phyloP scores from a whole-genome alignment of 2,797 vertebrate genomes.

The Eulemur mongoz region DNA sequence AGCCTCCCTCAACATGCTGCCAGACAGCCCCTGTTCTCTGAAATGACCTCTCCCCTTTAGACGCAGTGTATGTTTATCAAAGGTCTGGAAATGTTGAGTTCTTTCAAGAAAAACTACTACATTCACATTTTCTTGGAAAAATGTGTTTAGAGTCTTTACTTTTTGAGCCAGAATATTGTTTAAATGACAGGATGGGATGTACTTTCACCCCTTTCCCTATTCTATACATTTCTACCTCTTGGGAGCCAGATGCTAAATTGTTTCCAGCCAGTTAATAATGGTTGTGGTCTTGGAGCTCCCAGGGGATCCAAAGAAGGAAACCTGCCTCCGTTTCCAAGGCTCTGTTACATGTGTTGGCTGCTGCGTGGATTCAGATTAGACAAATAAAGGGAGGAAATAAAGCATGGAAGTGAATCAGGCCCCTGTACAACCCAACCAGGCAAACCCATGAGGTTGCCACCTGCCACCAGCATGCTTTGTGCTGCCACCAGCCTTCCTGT shows the following conservation, averaged over 20 bases:
- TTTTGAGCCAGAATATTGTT: conserved; percentile 51
- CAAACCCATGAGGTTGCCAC: neutral
- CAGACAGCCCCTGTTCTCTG: neutral
- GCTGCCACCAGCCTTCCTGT: neutral
- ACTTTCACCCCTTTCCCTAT: neutral
- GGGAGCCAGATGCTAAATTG: conserved; percentile 55
- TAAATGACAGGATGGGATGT: conserved; percentile 12
- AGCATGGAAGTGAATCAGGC: conserved; percentile 7
- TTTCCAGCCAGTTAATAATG: conserved; percentile 60
- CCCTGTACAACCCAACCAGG: neutral
- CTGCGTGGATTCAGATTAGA: neutral
- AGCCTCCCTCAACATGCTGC: neutral
- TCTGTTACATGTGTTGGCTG: neutral
- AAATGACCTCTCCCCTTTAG: neutral
- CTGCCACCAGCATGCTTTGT: no score
- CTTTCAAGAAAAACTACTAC: conserved; percentile 36
- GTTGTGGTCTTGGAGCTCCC: conserved; percentile 8
- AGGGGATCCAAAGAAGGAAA: neutral
- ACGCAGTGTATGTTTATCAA: neutral
- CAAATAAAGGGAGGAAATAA: conserved; percentile 49
- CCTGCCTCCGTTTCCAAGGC: neutral
- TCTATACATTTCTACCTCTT: conserved; percentile 7
- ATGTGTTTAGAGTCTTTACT: neutral
- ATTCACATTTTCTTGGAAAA: conserved; percentile 45
- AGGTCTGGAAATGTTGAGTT: neutral